Conservation (phyloP, 2,113 vertebrate species). For the Bubo bubo region DNA sequence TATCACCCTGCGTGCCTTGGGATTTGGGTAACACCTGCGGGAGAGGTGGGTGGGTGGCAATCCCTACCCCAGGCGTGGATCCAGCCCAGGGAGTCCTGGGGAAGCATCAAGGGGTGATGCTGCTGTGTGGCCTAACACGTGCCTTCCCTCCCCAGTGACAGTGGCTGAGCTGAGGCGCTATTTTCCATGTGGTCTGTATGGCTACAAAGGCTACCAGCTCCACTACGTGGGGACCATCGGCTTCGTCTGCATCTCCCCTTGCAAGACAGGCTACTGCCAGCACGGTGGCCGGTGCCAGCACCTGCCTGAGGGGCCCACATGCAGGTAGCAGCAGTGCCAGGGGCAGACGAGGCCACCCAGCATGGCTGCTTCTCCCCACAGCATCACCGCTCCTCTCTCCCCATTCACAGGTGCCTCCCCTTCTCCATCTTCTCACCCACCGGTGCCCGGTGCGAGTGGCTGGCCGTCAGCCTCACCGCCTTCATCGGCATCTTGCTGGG, state of each 20-base stretch:
- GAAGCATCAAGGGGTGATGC: not conserved
- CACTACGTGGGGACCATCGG: rapidly evolving
- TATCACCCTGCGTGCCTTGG: not conserved
- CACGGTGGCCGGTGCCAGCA: not conserved
- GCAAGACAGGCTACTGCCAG: conserved; percentile 55
- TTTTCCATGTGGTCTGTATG: not conserved
- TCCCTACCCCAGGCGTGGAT: not conserved
- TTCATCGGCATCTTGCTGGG: conserved; percentile 73
- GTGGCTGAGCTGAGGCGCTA: conserved; percentile 29
- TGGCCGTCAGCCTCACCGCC: conserved; percentile 44
- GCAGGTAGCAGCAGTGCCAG: not conserved
- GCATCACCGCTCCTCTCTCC: not conserved
- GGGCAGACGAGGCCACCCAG: rapidly evolving
- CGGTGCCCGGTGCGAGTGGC: conserved; percentile 20
- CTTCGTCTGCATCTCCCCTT: conserved; percentile 33
- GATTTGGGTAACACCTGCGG: rapidly evolving
- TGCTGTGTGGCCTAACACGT: rapidly evolving
- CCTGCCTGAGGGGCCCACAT: not conserved
- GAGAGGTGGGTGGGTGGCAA: rapidly evolving
- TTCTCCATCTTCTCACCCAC: conserved; percentile 43
- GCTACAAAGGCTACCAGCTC: conserved; percentile 45
- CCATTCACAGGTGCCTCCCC: conserved; percentile 6
- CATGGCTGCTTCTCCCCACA: rapidly evolving
- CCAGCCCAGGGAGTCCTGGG: not conserved
- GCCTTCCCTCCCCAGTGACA: not conserved